These are phyloP conservation scores for Amaurobius ferox DNA, from an alignment of 2,888 invertebrate genomes.

Conservation along the genomic window DNA sequence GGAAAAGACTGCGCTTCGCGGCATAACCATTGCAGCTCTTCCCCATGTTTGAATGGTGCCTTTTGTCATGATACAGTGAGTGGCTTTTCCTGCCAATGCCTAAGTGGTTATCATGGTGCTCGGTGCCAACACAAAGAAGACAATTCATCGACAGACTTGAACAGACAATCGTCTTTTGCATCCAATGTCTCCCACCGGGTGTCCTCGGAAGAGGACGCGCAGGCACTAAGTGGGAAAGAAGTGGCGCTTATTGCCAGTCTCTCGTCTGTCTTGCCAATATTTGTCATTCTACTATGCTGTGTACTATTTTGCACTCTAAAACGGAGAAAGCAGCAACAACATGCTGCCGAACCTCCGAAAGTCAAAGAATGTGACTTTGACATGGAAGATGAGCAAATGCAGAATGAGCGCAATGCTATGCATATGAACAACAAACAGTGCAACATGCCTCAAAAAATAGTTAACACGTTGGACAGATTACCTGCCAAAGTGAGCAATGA, in stretches of 20 bases:
- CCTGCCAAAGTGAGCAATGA: slow-evolving; percentile 50
- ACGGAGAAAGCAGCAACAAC: not conserved
- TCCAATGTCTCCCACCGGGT: slow-evolving; percentile 66
- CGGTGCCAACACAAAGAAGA: slow-evolving; percentile 28
- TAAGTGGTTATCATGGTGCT: slow-evolving; percentile 88
- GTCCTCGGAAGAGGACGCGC: slow-evolving; percentile 25
- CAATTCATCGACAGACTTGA: not conserved
- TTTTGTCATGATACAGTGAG: slow-evolving; percentile 85
- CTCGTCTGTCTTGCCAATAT: not conserved
- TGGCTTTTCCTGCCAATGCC: slow-evolving; percentile 88
- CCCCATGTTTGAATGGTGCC: slow-evolving; percentile 83
- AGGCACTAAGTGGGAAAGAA: not conserved
- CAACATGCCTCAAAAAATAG: slow-evolving; percentile 58
- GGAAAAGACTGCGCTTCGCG: slow-evolving; percentile 82
- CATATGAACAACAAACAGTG: slow-evolving; percentile 57
- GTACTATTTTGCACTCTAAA: slow-evolving; percentile 13
- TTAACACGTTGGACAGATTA: slow-evolving; percentile 59
- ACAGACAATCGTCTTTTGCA: slow-evolving; percentile 5
- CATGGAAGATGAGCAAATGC: slow-evolving; percentile 38
- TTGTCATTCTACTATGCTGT: slow-evolving; percentile 26
- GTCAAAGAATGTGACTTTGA: slow-evolving; percentile 43
- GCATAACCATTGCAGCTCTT: slow-evolving; percentile 77
- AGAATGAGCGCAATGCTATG: slow-evolving; percentile 57
- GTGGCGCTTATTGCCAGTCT: slow-evolving; percentile 29
- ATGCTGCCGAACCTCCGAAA: slow-evolving; percentile 1